Conservation (phyloP, 2,888 invertebrate species). For the Autographa gamma region DNA sequence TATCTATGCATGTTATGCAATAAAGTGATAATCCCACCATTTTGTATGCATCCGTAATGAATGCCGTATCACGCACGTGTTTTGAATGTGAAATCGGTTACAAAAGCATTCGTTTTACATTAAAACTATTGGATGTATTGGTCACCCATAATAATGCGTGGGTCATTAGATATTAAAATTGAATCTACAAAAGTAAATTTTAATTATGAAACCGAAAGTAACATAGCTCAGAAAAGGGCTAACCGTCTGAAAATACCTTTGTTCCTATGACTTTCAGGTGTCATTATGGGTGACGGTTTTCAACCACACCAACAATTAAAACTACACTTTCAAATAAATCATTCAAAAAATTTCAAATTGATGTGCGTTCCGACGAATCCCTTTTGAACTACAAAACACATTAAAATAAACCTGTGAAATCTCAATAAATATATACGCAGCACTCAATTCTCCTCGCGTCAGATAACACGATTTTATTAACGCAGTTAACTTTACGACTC, state of each 20-base stretch:
- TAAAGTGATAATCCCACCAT: constrained; percentile 11
- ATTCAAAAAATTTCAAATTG: no score
- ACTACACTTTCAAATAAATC: neutral
- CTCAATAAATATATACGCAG: constrained; percentile 67
- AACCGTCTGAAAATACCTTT: no score
- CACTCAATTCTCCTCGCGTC: constrained; percentile 75
- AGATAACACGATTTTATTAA: constrained; percentile 77
- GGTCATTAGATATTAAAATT: no score
- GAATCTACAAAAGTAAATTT: no score
- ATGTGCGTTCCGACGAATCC: neutral
- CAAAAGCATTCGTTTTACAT: constrained; percentile 6
- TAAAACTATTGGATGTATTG: constrained; percentile 3
- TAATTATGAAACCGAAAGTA: no score
- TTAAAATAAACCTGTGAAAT: neutral
- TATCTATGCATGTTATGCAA: neutral
- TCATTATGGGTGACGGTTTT: no score
- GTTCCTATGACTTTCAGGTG: no score
- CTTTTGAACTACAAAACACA: neutral
- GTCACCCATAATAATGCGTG: neutral
- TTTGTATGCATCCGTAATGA: constrained; percentile 30
- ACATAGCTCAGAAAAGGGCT: no score
- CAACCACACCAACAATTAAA: no score
- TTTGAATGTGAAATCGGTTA: constrained; percentile 6
- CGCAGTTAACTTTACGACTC: constrained; percentile 73
- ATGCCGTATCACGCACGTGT: constrained; percentile 24